phyloP scores from a whole-genome alignment of 1,140 invertebrate species.

The Drosophila jambulina region DNA sequence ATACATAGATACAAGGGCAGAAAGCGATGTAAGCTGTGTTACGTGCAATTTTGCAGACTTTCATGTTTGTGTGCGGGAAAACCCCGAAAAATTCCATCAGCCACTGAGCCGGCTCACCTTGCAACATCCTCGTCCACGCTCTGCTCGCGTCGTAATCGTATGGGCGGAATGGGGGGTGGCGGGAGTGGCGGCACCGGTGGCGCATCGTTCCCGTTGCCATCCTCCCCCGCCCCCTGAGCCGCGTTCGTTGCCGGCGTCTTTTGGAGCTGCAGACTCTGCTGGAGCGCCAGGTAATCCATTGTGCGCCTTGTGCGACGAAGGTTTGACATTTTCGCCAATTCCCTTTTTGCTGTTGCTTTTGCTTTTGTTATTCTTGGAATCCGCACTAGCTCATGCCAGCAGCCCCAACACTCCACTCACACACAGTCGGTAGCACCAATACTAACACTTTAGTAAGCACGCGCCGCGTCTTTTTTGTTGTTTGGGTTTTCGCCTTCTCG shows the following conservation, averaged over 20 bases:
- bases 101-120: conserved; percentile 54
- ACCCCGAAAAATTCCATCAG: conserved; percentile 27
- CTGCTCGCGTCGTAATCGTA: conserved; percentile 60
- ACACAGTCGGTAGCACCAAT: conserved; percentile 24
- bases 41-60: conserved; percentile 43
- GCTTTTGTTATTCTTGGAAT: conserved; percentile 64
- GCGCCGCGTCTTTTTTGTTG: conserved; percentile 38
- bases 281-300: conserved; percentile 70
- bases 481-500: conserved; percentile 18
- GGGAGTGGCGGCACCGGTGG: conserved; percentile 7
- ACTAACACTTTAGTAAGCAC: conserved; percentile 39
- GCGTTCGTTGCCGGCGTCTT: conserved; percentile 43
- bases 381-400: conserved; percentile 18
- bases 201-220: conserved; percentile 33
- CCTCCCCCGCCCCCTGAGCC: conserved; percentile 2
- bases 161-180: conserved; percentile 57
- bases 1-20: neutral
- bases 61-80: conserved; percentile 30
- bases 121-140: conserved; percentile 74
- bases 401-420: conserved; percentile 18
- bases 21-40: conserved; percentile 11
- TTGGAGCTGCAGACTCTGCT: conserved; percentile 57
- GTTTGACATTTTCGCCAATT: conserved; percentile 62
- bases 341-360: conserved; percentile 29
- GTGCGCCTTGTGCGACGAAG: conserved; percentile 66